A percentile compares a stretch with the other conserved stretches of the same genome.
Conservation (phyloP, 2,113 vertebrate genomes). For the Bos javanicus region DNA sequence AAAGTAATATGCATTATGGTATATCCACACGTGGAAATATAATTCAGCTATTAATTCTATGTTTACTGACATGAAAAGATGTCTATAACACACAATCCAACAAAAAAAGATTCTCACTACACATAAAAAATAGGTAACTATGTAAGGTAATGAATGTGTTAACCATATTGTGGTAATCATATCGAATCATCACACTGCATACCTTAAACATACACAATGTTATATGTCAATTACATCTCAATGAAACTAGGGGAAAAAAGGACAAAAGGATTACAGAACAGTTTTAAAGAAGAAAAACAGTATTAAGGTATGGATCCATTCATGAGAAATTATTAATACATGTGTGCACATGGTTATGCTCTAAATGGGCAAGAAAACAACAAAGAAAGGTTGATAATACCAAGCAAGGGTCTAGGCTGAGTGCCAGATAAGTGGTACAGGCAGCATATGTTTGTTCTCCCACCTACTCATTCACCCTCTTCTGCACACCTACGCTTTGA, state of each 20-base stretch:
- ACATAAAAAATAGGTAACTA: background rate
- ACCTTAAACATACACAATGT: background rate
- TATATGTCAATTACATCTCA: background rate
- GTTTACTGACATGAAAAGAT: conserved; percentile 24
- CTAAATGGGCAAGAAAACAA: background rate
- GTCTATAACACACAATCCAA: background rate
- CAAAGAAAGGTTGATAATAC: background rate
- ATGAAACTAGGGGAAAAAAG: background rate
- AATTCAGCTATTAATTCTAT: conserved; percentile 18
- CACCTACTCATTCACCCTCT: background rate
- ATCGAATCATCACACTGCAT: background rate
- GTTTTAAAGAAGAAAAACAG: background rate
- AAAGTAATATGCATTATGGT: background rate
- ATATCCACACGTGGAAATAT: background rate
- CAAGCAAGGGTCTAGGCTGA: background rate
- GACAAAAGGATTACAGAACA: background rate
- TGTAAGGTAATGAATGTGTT: background rate
- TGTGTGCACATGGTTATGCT: background rate
- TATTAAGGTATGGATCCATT: background rate
- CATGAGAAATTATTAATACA: background rate
- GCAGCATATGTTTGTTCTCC: background rate
- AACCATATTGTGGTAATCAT: background rate
- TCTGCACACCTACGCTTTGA: background rate
- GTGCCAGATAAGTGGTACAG: background rate
- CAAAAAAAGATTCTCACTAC: background rate